Evolutionary conservation across 2,888 invertebrate genomes (phyloP).

Genomic region (Aleiodes leptofemur): DNA sequence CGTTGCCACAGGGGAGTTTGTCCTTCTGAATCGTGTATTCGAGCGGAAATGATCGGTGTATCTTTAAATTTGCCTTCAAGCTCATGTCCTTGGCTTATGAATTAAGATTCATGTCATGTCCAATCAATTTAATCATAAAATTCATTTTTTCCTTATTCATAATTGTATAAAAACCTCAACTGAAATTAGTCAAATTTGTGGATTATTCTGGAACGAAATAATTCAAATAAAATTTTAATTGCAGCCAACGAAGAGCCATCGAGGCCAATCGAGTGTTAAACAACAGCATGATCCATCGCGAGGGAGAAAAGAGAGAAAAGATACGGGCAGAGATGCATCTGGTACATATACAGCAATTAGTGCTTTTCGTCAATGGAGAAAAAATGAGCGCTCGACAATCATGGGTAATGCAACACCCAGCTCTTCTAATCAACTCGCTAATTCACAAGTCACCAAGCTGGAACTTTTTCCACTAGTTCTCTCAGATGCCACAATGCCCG

Average conservation of each 20-base stretch:
- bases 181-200: background rate
- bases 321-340: conserved; percentile 11
- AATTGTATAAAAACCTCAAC: too few relatives aligned
- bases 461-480: conserved; percentile 68
- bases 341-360: conserved; percentile 59
- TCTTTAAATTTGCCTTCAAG: conserved; percentile 16
- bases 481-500: conserved; percentile 68
- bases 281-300: conserved; percentile 39
- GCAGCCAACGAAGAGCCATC: conserved; percentile 52
- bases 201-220: background rate
- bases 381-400: conserved; percentile 57
- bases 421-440: conserved; percentile 24
- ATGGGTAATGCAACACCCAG: conserved; percentile 36
- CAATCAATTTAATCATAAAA: background rate
- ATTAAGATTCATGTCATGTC: background rate
- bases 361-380: conserved; percentile 69
- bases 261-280: conserved; percentile 41
- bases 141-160: too few relatives aligned
- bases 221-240: conserved; percentile 36
- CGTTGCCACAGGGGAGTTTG: background rate
- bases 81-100: background rate
- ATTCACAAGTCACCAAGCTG: conserved; percentile 54
- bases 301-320: conserved; percentile 14
- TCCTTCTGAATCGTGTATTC: background rate
- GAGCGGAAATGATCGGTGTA: conserved; percentile 3